Conservation (phyloP, 2,113 vertebrate genomes). For the Microtus montanus region DNA sequence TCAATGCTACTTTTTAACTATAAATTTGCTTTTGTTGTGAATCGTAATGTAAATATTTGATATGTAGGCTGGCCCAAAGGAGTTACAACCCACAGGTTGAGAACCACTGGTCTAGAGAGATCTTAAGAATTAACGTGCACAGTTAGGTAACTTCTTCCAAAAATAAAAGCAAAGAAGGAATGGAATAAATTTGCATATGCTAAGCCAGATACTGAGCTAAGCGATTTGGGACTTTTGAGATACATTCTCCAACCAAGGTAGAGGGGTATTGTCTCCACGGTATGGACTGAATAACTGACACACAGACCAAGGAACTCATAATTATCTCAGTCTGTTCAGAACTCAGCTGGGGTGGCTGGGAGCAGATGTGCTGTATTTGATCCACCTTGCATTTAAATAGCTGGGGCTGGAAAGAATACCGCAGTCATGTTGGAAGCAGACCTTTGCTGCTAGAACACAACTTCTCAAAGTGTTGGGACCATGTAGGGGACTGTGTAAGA, state of each 20-base stretch:
- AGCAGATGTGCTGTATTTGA: neutral
- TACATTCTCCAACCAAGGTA: neutral
- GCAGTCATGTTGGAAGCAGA: neutral
- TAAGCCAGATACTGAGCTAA: neutral
- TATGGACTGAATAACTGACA: neutral
- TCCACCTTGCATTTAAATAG: neutral
- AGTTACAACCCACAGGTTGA: neutral
- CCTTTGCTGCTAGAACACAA: neutral
- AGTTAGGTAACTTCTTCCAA: neutral
- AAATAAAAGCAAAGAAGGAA: neutral
- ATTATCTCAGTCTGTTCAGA: neutral
- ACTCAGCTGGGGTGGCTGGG: neutral
- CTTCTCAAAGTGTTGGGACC: neutral
- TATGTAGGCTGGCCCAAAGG: neutral
- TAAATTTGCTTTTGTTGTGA: neutral
- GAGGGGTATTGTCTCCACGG: neutral
- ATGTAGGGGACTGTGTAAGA: neutral
- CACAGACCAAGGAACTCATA: neutral
- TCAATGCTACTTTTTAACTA: neutral
- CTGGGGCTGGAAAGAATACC: neutral
- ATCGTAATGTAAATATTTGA: neutral
- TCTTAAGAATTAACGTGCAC: neutral
- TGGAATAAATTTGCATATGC: neutral
- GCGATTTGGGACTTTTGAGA: neutral
- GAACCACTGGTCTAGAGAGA: neutral